These are phyloP conservation scores for Amphimedon queenslandica DNA, from an alignment of 37 sponge, comb jelly and placozoan genomes.

Conservation along the genomic window DNA sequence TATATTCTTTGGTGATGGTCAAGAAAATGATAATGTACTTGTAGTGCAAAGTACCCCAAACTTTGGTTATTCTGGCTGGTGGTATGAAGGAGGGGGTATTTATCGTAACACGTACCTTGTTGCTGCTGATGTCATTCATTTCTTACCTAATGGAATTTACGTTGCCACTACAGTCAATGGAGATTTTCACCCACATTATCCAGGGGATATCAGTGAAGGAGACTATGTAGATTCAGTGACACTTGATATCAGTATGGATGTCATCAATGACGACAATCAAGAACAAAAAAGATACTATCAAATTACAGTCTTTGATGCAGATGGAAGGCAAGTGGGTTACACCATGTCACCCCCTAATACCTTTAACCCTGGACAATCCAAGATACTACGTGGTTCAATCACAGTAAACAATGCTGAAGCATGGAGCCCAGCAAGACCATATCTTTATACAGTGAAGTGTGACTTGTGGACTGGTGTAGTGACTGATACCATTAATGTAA, in stretches of 20 bases:
- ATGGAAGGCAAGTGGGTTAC: conserved; percentile 2
- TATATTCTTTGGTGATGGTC: conserved; percentile 42
- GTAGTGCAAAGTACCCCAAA: conserved; percentile 28
- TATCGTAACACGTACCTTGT: conserved; percentile 26
- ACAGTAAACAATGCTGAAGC: too few species aligned
- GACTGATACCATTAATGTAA: conserved; percentile 12
- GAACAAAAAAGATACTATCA: neutral
- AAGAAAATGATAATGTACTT: conserved; percentile 44
- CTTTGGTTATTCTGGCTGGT: too few species aligned
- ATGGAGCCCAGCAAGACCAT: conserved; percentile 41
- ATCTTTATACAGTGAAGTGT: conserved; percentile 19
- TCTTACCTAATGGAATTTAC: conserved; percentile 11
- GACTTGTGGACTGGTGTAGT: conserved; percentile 5
- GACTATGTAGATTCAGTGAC: neutral
- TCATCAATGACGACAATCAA: conserved; percentile 22
- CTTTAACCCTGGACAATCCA: neutral
- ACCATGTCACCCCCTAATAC: neutral
- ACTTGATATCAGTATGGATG: conserved; percentile 16
- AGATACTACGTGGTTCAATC: too few species aligned
- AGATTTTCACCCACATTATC: conserved; percentile 1
- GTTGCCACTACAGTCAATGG: conserved; percentile 10
- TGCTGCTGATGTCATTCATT: neutral
- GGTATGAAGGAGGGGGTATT: conserved; percentile 39
- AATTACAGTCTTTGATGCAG: conserved; percentile 17
- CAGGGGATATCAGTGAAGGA: conserved; percentile 7